Evolutionary conservation across 2,888 invertebrate genomes (phyloP), one percentile per base, ranked within the genome.

Genomic region (Cephus rjabovi): DNA sequence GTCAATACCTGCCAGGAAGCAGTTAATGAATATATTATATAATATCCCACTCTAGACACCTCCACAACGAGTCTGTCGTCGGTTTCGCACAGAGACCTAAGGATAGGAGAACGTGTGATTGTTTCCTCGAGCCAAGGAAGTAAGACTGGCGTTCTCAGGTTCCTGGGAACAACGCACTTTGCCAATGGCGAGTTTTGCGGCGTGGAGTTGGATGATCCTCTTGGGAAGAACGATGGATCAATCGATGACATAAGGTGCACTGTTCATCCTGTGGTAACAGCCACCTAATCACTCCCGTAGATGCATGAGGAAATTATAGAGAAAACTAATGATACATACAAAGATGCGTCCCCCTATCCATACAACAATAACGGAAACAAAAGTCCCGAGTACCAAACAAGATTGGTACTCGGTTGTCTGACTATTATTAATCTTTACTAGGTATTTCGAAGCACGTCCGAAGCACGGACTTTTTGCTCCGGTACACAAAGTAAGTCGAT

Each of bases 171-270:
- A 76, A 97, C 98, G 56, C 96, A 97, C 87, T 99, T 99, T 92
- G 98, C 98, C 1, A 92, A 95, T 68, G 99, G 99, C 68, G 95
- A 97, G 85, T 99, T 98, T 98, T 98, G 97, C 81, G 99, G 99
- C 34, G 96, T 99, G 33, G 98, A 99, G 91, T 93, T 99, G 84
- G 98, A 98, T 90, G 98, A 98, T 83, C 95, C 97, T 1, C 93
- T 96, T 80, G 99, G 99, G 77, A 99, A 99, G 92, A 99, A 99
- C 92, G 98, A 99, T 90, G 99, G 99, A 79, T 95, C 97, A 75
- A 98, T 99, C 56, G 97, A 95, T 83, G 98, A 97, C 77, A 96
- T 95, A 92, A 96, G 97, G 98, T 98, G 92, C 87, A 75, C 71
- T 15, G 34, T 74, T 37, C 30, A 37, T 37, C 34, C 0, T 74